phyloP scores from a whole-genome alignment of 2,888 invertebrate species.

The Eupithecia dodoneata region DNA sequence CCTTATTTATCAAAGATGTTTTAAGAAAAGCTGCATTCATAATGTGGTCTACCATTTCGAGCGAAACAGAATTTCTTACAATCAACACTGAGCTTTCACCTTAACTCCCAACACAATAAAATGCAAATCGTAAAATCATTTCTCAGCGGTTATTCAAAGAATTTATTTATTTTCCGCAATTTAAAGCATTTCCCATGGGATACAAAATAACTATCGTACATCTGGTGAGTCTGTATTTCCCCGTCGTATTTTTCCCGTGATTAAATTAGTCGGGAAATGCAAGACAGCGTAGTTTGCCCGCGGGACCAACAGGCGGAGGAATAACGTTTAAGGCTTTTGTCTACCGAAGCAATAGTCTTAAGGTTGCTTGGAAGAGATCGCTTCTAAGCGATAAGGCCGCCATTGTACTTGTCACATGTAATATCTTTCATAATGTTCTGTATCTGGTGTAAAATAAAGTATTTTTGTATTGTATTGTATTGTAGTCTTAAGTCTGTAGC shows the following conservation, averaged over 20 bases:
- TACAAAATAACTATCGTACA: slow-evolving; percentile 17
- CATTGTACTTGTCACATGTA: too few relatives aligned
- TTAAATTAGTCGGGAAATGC: slow-evolving; percentile 42
- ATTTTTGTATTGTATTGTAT: too few relatives aligned
- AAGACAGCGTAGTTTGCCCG: slow-evolving; percentile 34
- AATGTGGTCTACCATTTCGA: not conserved
- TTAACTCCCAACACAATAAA: not conserved
- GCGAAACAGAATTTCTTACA: not conserved
- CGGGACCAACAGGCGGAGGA: slow-evolving; percentile 19
- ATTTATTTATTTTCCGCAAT: slow-evolving; percentile 1
- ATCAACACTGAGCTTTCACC: not conserved
- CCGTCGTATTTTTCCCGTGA: slow-evolving; percentile 39
- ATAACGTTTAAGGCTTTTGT: slow-evolving; percentile 5
- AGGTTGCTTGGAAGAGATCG: too few relatives aligned
- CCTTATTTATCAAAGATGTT: not conserved
- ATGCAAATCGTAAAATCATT: not conserved
- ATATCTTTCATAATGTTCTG: too few relatives aligned
- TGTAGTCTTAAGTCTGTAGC: not conserved
- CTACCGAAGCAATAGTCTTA: slow-evolving; percentile 2
- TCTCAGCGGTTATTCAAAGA: not conserved
- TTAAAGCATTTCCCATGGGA: slow-evolving; percentile 8
- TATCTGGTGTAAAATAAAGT: too few relatives aligned
- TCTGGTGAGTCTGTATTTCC: slow-evolving; percentile 34
- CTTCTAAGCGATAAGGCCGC: too few relatives aligned
- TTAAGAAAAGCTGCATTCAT: not conserved